Evolutionary conservation across 2,113 vertebrate genomes (phyloP), one percentile per base, ranked within the genome.

Genomic region (Zosterops japonicus): DNA sequence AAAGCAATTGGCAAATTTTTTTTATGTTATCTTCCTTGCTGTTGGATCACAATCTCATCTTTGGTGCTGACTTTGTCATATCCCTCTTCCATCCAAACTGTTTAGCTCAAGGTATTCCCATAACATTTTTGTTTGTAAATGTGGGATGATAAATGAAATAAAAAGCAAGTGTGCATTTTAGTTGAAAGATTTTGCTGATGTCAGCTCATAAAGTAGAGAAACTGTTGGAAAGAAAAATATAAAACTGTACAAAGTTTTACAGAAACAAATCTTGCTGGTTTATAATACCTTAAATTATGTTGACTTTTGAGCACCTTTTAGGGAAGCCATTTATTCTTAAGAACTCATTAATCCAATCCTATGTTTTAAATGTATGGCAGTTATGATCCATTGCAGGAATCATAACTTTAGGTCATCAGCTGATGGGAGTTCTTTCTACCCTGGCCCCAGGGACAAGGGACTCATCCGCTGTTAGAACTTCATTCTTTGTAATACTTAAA

Each of bases 81-180:
- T 92, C 35, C 28, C 12, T 78, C 60, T 44, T 89, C 56, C 75
- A 74, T 63, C 42, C 39, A 81, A 69, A 82, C 49, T 78, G 21
- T 93, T 94, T 83, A 83, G 46, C 44, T 90, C 63, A 70, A 94
- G 91, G 76, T 89, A 96, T 91, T 90, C 35, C 39, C 75, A 77
- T 46, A 57, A 59, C 23, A 64, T 81, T 94, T 87, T 84, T 93
- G 70, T 92, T 93, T 83, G 35, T 87, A 81, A 88, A 72, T 93
- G 52, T 57, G 75, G 52, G 61, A 77, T 83, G 67, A 94, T 71
- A 89, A 93, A 95, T 95, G 14, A 88, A 93, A 95, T 95, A 87
- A 93, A 95, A 95, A 88, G n/a, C 12, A 29, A 75, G 39, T 29
- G 21, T 90, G 61, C 57, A 70, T 93, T 97, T 93, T 77, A 23